Evolutionary conservation across 2,888 invertebrate genomes (phyloP).

Genomic region (Hetaerina titia): DNA sequence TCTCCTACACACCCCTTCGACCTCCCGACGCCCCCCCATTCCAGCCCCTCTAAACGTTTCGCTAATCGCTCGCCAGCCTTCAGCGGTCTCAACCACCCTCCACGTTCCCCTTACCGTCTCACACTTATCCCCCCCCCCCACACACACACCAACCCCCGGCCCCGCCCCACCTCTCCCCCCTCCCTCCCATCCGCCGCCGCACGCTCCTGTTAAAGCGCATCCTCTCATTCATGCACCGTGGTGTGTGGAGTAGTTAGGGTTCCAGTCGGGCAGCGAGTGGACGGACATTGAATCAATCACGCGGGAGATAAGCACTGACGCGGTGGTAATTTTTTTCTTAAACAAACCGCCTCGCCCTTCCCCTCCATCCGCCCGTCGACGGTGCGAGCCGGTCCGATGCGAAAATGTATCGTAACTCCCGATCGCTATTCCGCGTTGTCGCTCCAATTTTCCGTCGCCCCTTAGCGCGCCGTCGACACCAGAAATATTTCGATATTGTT

Average conservation of each 20-base stretch:
- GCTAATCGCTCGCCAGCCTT: too few relatives aligned
- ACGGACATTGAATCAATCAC: not conserved
- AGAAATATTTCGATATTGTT: not conserved
- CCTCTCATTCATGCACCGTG: conserved; percentile 4
- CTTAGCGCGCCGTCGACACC: not conserved
- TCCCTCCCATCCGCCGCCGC: not conserved
- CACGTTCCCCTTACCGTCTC: not conserved
- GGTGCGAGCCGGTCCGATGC: not conserved
- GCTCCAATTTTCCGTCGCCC: not conserved
- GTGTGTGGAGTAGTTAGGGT: not conserved
- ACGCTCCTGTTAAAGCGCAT: not conserved
- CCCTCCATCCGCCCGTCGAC: not conserved
- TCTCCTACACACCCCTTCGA: not conserved
- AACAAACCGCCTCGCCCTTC: not conserved
- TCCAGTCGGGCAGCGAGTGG: not conserved
- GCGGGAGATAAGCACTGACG: not conserved
- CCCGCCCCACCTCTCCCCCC: not conserved
- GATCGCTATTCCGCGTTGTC: not conserved
- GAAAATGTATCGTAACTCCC: not conserved
- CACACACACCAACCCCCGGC: not conserved
- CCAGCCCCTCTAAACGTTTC: not conserved
- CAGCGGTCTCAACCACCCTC: too few relatives aligned
- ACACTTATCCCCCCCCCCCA: not conserved
- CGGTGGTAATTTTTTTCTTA: not conserved
- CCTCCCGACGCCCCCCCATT: not conserved